Evolutionary conservation across 92 coral and sea anemone genomes (phyloP), one percentile per base, ranked within the genome.

Genomic region (Zoanthus sociatus): DNA sequence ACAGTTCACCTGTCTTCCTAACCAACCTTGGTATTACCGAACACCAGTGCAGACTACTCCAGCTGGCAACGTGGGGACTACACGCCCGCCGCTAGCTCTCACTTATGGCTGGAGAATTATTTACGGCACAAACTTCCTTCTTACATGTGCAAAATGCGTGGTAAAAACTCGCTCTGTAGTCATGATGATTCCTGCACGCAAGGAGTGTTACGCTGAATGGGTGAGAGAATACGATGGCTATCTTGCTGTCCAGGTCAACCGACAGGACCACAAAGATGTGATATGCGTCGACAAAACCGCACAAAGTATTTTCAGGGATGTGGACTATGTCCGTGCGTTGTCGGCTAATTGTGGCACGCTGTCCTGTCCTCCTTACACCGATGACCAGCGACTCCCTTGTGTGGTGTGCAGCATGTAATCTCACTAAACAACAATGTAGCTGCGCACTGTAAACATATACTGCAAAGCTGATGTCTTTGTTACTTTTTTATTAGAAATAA

Each of bases 191-290:
- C 98, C 98, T 9, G 95, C 92, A 15, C 92, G 98, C 17, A 94
- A 94, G 88, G 95, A 94, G 74, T 94, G 98, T 86, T 88, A 93
- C 16, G 87, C 90, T n/a, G 95, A 91, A 1, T 94, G 98, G 98
- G 92, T 90, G 72, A 77, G 98, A 31, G 96, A 94, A 71, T 94
- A 94, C 73, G 98, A 94, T 60, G 98, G 98, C 9, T 94, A 88
- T 75, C 86, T 94, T 17, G 94, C 90, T 9, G 98, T 94, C 11
- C 93, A 91, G 93, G 87, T 91, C 18, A 95, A 95, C 84, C 78
- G 89, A 63, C 90, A 90, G 64, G 93, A 91, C 54, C 90, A 95
- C 83, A 91, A 95, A 86, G 91, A 95, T 53, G 78, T 93, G n/a
- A 85, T 95, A 78, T 95, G 98, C 69, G 78, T 95, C 42, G 98